phyloP scores from a whole-genome alignment of 2,113 vertebrate species.

The Prolemur simus region DNA sequence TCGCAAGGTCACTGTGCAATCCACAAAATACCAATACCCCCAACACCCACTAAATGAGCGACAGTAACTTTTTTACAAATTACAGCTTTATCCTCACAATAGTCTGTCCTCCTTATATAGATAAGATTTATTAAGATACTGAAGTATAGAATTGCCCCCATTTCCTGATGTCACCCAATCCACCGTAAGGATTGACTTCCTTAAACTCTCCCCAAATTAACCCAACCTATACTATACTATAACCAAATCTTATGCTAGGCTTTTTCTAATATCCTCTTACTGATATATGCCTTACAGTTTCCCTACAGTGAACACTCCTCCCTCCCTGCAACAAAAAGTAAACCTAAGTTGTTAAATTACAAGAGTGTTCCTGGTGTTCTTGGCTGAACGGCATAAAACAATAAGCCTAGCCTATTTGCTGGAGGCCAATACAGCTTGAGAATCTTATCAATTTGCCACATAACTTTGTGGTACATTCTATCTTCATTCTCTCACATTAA shows the following conservation, averaged over 20 bases:
- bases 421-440: not conserved
- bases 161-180: not conserved
- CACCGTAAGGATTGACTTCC: not conserved
- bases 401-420: not conserved
- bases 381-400: not conserved
- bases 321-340: slow-evolving; percentile 40
- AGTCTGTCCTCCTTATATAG: not conserved
- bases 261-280: not conserved
- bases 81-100: not conserved
- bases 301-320: not conserved
- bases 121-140: not conserved
- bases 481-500: slow-evolving; percentile 36
- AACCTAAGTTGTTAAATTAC: not conserved
- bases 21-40: not conserved
- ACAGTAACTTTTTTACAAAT: not conserved
- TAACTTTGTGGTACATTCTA: not conserved
- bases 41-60: not conserved
- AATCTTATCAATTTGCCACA: not conserved
- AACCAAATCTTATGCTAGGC: not conserved
- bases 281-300: not conserved
- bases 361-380: not conserved
- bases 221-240: not conserved
- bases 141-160: not conserved
- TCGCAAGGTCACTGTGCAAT: not conserved
- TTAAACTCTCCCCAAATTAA: not conserved